Conservation (phyloP, 1,140 invertebrate genomes). For the Belonocnema kinseyi region DNA sequence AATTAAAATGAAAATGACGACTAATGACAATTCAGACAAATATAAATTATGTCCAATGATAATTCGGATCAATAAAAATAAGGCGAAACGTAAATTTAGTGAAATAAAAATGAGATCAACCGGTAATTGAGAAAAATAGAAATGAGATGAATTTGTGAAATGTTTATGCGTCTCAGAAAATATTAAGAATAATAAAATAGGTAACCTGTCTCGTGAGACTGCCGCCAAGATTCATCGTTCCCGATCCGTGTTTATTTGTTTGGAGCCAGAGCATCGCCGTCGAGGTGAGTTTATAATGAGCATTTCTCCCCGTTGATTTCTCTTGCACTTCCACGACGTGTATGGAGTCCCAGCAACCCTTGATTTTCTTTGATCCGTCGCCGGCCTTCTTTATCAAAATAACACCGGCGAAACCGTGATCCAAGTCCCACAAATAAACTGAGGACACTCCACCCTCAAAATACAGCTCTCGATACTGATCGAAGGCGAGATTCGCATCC, state of each 20-base stretch:
- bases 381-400: constrained; percentile 99
- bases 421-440: constrained; percentile 99
- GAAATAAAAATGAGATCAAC: no score
- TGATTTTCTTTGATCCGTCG: constrained; percentile 97
- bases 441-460: constrained; percentile 99
- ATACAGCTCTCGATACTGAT: constrained; percentile 99
- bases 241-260: constrained; percentile 96
- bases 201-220: constrained; percentile 95
- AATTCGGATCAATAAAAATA: no score
- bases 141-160: no score
- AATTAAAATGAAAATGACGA: no score
- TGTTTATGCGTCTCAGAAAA: no score
- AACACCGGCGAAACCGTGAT: constrained; percentile 99
- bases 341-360: constrained; percentile 99
- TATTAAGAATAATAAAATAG: constrained; percentile 6
- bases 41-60: no score
- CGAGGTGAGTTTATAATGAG: constrained; percentile 99
- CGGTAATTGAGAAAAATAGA: no score
- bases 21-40: no score
- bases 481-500: constrained; percentile 98
- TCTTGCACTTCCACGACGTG: constrained; percentile 99
- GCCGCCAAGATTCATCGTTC: constrained; percentile 99
- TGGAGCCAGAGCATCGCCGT: constrained; percentile 99
- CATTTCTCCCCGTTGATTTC: constrained; percentile 93
- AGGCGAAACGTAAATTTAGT: no score